Percentiles rank a stretch among this genome's conserved stretches.
Evolutionary conservation across 1,140 invertebrate genomes (phyloP).

Genomic region (Drosophila sechellia): DNA sequence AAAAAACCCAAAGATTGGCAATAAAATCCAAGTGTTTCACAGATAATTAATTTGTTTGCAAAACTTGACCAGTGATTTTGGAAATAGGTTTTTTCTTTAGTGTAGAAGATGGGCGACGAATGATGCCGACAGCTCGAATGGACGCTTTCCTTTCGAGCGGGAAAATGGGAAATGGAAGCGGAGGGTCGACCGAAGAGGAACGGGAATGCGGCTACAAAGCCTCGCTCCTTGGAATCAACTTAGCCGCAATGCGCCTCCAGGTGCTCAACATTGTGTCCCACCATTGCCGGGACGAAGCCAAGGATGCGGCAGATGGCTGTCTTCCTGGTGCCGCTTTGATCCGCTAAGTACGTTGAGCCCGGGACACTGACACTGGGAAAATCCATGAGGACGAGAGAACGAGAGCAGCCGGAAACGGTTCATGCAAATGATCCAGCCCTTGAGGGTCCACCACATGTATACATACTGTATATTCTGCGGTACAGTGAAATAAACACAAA

Average conservation of each 20-base stretch:
- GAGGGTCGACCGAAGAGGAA: not conserved
- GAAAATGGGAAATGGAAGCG: not conserved
- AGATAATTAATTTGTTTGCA: too few relatives aligned
- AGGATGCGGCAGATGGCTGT: slow-evolving; percentile 36
- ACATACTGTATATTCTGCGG: not conserved
- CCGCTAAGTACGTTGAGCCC: slow-evolving; percentile 2
- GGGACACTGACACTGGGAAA: slow-evolving; percentile 28
- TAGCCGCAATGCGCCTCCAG: slow-evolving; percentile 23
- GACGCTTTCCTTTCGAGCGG: slow-evolving; percentile 8
- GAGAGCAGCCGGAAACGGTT: slow-evolving; percentile 5
- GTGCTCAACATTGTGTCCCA: slow-evolving; percentile 30
- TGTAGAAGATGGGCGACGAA: slow-evolving; percentile 14
- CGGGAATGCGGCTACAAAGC: not conserved
- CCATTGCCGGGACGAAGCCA: slow-evolving; percentile 21
- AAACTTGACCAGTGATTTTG: too few relatives aligned
- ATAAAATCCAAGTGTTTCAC: too few relatives aligned
- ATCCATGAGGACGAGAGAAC: not conserved
- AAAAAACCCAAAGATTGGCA: too few relatives aligned
- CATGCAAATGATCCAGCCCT: slow-evolving; percentile 13
- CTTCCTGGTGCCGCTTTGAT: slow-evolving; percentile 14
- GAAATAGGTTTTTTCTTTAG: not conserved
- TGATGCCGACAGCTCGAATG: slow-evolving; percentile 5
- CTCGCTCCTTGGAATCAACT: slow-evolving; percentile 12
- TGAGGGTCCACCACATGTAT: not conserved
- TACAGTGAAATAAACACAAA: not conserved